Conservation (phyloP, 2,113 vertebrate species). For the Malurus alboscapulatus region DNA sequence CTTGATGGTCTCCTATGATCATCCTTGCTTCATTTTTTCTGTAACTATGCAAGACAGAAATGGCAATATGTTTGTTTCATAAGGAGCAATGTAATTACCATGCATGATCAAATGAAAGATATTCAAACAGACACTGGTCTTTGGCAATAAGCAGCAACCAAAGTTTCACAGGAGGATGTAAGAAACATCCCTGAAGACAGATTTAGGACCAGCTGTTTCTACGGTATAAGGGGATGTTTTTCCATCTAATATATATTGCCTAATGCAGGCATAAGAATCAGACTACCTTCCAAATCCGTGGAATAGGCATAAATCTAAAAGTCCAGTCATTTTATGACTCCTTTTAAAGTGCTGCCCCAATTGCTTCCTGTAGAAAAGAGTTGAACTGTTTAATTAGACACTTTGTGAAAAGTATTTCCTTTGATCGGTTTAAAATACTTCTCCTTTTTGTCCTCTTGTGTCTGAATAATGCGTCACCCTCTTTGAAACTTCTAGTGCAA, state of each 20-base stretch:
- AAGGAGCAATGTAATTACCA: neutral
- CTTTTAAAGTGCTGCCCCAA: neutral
- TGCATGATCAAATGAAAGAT: neutral
- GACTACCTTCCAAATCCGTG: neutral
- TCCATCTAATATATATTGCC: neutral
- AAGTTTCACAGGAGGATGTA: neutral
- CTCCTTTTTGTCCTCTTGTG: neutral
- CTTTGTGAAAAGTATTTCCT: conserved; percentile 2
- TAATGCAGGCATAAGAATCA: neutral
- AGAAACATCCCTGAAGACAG: neutral
- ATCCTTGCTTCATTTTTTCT: neutral
- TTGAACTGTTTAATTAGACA: neutral
- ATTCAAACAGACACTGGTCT: neutral
- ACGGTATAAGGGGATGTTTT: neutral
- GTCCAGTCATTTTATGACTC: neutral
- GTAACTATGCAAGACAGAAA: neutral
- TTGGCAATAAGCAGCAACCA: neutral
- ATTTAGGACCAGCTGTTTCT: neutral
- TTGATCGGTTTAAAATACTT: neutral
- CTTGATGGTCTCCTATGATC: neutral
- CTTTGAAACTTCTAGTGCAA: neutral
- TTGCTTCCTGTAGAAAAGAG: conserved; percentile 20
- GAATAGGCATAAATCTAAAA: neutral
- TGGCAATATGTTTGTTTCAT: neutral
- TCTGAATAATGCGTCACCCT: neutral